Percentiles rank a stretch among this genome's conserved stretches.
Evolutionary conservation across 2,888 invertebrate genomes (phyloP).

Genomic region (Byasa hedistus): DNA sequence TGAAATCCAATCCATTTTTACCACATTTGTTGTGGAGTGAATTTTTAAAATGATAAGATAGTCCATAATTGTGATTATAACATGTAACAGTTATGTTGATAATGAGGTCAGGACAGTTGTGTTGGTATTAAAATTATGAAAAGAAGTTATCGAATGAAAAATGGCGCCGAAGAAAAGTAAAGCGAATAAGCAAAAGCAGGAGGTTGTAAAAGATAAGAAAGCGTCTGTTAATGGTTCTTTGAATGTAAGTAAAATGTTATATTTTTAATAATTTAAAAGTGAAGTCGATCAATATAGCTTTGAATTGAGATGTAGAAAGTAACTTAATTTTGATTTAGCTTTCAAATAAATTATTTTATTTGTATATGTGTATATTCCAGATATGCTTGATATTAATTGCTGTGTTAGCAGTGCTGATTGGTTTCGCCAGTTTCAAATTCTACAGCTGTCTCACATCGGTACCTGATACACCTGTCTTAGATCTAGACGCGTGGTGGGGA

Average conservation of each 20-base stretch:
- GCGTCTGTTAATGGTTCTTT: neutral
- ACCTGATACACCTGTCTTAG: slow-evolving; percentile 56
- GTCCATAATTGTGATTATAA: neutral
- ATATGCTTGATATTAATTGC: slow-evolving; percentile 26
- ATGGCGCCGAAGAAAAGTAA: slow-evolving; percentile 15
- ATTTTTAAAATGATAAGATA: slow-evolving; percentile 19
- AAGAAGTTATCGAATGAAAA: slow-evolving; percentile 5
- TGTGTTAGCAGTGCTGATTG: slow-evolving; percentile 36
- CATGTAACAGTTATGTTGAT: slow-evolving; percentile 1
- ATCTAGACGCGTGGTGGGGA: slow-evolving; percentile 63
- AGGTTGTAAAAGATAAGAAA: neutral
- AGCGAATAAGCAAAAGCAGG: slow-evolving; percentile 7
- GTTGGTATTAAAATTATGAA: neutral
- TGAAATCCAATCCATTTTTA: slow-evolving; percentile 22
- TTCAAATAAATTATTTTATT: neutral
- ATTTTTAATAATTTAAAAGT: neutral
- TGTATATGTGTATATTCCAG: too few relatives aligned
- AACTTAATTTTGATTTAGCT: neutral
- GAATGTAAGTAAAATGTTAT: slow-evolving; percentile 14
- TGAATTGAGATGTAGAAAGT: neutral
- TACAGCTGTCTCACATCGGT: slow-evolving; percentile 43
- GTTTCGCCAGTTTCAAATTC: slow-evolving; percentile 39
- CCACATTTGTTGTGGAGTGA: slow-evolving; percentile 21
- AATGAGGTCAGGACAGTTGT: neutral
- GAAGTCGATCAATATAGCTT: neutral